Base-by-base conservation (phyloP, 2,113 vertebrate genomes). In the Pseudonaja textilis region DNA sequence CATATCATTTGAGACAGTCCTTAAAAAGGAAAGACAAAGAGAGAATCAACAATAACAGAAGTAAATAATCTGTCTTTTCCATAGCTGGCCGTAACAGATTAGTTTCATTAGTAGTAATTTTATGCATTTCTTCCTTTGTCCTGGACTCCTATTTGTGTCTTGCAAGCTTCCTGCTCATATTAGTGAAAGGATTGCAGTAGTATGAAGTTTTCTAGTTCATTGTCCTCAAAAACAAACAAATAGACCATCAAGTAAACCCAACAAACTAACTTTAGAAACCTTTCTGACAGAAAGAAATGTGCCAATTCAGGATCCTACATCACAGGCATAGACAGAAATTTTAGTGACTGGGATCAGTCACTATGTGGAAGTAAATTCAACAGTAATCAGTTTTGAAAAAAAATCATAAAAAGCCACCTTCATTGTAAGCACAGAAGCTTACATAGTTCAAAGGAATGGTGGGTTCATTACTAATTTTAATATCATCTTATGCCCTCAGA, bases 171-270 rank as follows among this genome's bases (percentile, higher is more conserved):
- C 12, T 89, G 45, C 74, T 90, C 25, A 26, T 59, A 29, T 29
- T 87, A 26, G 5, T 20, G 20, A 69, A 86, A 91, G 16, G 8
- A 12, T 18, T 52, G 3, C 34, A 54, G 47, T 26, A 64, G 22
- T 86, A 9, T 87, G 89, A 89, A 87, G 39, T 61, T 87, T 56
- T 87, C 69, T 87, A 50, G 29, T 90, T 52, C 89, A 93, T 52
- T 61, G 6, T 8, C 57, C 23, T 22, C 29, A 55, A 20, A n/a
- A 3, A 54, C n/a, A 74, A 16, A 55, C 74, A 85, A 3, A 54
- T 5, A 56, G 14, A 87, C 29, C 56, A 56, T 45, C 39, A 26
- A 5, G 39, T n/a, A 47, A 92, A 92, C 47, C 34, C 34, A 92
- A 89, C 47, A 74, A 88, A 14, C 14, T 18, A 74, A 74, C 52